phyloP scores from a whole-genome alignment of 1,140 invertebrate genomes.

The Brachionus rotundiformis region DNA sequence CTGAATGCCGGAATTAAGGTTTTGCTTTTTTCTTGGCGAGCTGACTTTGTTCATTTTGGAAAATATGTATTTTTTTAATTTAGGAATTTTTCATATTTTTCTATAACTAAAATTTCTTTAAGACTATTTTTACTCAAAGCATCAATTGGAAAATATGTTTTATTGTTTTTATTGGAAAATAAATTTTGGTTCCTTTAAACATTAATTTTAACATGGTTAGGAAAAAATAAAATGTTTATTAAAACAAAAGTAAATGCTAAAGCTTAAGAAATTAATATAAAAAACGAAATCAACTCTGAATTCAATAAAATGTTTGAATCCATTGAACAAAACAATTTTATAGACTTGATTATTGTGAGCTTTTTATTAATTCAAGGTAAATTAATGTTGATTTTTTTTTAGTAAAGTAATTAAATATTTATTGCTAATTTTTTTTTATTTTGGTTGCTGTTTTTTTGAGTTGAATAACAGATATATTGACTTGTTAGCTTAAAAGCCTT shows the following conservation, averaged over 20 bases:
- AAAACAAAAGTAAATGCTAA: neutral
- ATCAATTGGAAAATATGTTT: no score
- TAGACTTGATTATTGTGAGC: neutral
- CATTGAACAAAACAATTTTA: neutral
- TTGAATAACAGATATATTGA: constrained; percentile 17
- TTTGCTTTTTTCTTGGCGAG: constrained; percentile 14
- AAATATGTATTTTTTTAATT: neutral
- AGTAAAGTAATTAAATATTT: neutral
- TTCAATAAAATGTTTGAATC: neutral
- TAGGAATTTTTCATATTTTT: neutral
- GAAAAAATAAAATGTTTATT: neutral
- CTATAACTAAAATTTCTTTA: neutral
- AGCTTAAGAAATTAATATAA: neutral
- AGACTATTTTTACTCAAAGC: no score
- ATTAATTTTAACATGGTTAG: neutral
- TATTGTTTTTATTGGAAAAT: neutral
- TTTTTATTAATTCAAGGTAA: constrained; percentile 10
- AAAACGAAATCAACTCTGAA: neutral
- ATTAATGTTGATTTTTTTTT: neutral
- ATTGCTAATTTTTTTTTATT: neutral
- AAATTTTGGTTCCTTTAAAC: neutral
- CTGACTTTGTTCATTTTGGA: constrained; percentile 12
- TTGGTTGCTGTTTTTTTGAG: neutral
- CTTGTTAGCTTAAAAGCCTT: neutral
- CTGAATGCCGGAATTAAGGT: neutral